These are phyloP conservation scores for Formica selysi DNA, from an alignment of 1,140 invertebrate genomes.

Conservation along the genomic window DNA sequence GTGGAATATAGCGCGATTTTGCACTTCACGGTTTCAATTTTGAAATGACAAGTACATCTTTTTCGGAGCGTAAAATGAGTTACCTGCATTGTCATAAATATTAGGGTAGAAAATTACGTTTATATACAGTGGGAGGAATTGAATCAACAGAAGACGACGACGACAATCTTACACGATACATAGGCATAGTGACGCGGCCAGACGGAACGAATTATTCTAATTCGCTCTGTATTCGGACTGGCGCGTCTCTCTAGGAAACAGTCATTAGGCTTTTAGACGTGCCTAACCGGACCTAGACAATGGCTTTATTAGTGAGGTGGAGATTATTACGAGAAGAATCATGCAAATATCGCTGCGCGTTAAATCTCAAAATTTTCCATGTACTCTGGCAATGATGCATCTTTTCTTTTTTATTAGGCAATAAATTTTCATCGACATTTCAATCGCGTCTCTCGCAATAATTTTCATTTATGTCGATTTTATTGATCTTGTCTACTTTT, in stretches of 20 bases:
- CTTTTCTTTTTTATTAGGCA: not conserved
- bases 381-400: not conserved
- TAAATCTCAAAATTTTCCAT: slow-evolving; percentile 47
- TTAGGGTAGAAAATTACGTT: slow-evolving; percentile 7
- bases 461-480: not conserved
- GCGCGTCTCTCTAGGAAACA: slow-evolving; percentile 81
- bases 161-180: slow-evolving; percentile 26
- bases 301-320: slow-evolving; percentile 73
- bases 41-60: not conserved
- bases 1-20: not conserved
- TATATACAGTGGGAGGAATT: not conserved
- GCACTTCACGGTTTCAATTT: slow-evolving; percentile 3
- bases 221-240: slow-evolving; percentile 80
- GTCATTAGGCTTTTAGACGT: slow-evolving; percentile 79
- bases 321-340: slow-evolving; percentile 63
- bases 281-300: slow-evolving; percentile 79
- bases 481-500: not conserved
- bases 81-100: not conserved
- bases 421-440: not conserved
- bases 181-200: slow-evolving; percentile 74
- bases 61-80: not conserved
- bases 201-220: slow-evolving; percentile 84
- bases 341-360: slow-evolving; percentile 31
- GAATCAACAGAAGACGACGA: not conserved
- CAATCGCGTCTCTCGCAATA: not conserved